These are phyloP conservation scores for Elachura formosa DNA, from an alignment of 2,113 vertebrate genomes.

Conservation along the genomic window DNA sequence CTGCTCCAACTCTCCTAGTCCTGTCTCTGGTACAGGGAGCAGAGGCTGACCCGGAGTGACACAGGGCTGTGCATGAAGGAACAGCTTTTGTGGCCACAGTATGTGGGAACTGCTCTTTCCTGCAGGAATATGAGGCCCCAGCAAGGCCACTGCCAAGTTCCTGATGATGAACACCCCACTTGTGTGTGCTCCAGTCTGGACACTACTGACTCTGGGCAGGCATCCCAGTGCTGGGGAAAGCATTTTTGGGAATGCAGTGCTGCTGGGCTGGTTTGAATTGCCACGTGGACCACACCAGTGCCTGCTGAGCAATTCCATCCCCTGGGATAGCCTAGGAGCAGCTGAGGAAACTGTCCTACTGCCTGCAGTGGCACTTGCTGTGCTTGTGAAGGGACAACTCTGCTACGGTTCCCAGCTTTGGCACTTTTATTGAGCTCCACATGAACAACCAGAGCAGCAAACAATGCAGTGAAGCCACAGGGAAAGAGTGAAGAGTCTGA, in stretches of 20 bases:
- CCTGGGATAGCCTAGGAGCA: neutral
- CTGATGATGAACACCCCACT: neutral
- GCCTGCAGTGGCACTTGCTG: neutral
- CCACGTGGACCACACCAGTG: accelerated
- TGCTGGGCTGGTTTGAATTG: neutral
- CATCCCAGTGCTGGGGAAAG: neutral
- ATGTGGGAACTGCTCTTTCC: neutral
- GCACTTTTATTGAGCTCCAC: neutral
- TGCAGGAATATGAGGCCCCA: neutral
- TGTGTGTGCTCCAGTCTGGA: neutral
- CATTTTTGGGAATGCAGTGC: neutral
- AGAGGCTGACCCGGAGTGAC: neutral
- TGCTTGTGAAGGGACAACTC: neutral
- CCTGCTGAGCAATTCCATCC: neutral
- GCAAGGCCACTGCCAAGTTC: neutral
- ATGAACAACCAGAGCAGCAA: neutral
- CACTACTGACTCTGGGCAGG: neutral
- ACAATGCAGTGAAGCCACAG: neutral
- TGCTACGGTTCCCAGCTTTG: neutral
- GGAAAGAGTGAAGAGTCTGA: neutral
- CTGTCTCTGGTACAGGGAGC: neutral
- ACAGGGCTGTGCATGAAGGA: neutral
- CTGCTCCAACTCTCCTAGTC: neutral
- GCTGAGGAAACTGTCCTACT: neutral
- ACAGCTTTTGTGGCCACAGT: neutral